Evolutionary conservation across 2,797 vertebrate species (phyloP).

Genomic region (Decapterus maruadsi): DNA sequence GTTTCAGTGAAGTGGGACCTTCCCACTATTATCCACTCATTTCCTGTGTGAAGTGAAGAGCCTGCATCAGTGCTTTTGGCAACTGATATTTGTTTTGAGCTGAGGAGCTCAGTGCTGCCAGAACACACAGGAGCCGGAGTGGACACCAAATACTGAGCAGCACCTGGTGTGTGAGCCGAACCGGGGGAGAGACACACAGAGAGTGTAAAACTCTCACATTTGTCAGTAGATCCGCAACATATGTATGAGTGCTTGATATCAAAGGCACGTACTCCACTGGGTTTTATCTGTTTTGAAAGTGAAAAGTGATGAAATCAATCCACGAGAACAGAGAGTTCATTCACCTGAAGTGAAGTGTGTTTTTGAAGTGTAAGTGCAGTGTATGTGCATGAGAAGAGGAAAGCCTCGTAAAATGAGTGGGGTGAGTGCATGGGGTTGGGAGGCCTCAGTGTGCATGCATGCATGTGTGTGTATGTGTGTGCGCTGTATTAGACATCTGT

Average conservation of each 20-base stretch:
- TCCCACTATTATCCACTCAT: constrained; percentile 63
- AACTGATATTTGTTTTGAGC: constrained; percentile 59
- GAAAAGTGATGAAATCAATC: constrained; percentile 32
- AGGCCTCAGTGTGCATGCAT: constrained; percentile 16
- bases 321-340: constrained; percentile 3
- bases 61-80: constrained; percentile 56
- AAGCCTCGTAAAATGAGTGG: constrained; percentile 25
- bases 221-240: constrained; percentile 24
- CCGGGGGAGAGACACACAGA: constrained; percentile 38
- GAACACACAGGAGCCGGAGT: constrained; percentile 59
- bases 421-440: constrained; percentile 8
- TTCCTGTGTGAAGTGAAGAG: constrained; percentile 56
- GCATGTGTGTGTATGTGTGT: constrained; percentile 6
- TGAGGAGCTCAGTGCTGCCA: constrained; percentile 64
- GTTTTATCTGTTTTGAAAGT: constrained; percentile 20
- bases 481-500: constrained; percentile 50
- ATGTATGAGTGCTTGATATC: constrained; percentile 15
- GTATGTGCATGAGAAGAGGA: constrained; percentile 19
- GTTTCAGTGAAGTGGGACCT: constrained; percentile 51
- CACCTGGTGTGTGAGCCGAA: constrained; percentile 78
- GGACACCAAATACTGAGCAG: constrained; percentile 73
- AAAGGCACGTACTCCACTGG: background rate
- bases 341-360: constrained; percentile 27
- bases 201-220: constrained; percentile 37
- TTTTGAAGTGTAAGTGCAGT: constrained; percentile 1